A percentile compares a stretch with the other conserved stretches of the same genome.
Evolutionary conservation across 2,888 invertebrate genomes (phyloP).

Genomic region (Sinohyriopsis cumingii): DNA sequence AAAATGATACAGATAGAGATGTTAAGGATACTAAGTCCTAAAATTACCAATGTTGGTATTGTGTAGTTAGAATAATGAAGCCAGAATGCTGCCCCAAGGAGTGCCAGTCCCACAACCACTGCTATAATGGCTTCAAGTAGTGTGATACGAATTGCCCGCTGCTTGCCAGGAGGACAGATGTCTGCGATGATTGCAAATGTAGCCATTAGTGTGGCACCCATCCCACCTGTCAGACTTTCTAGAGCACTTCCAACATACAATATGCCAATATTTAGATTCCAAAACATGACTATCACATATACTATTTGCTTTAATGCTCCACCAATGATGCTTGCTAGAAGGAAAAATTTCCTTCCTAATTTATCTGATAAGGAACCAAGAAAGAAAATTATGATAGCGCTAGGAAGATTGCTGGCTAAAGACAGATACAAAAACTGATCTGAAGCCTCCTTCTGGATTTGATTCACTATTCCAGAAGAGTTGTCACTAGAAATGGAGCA

Average conservation of each 20-base stretch:
- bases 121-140: constrained; percentile 25
- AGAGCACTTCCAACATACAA: constrained; percentile 13
- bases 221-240: constrained; percentile 29
- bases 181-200: constrained; percentile 31
- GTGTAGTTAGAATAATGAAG: too few species aligned
- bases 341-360: constrained; percentile 18
- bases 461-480: neutral
- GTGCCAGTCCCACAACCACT: constrained; percentile 3
- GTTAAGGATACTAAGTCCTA: too few species aligned
- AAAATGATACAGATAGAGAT: too few species aligned
- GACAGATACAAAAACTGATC: constrained; percentile 3
- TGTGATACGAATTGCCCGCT: constrained; percentile 24
- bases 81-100: neutral
- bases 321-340: constrained; percentile 16
- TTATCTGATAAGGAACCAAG: constrained; percentile 22
- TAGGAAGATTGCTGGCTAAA: constrained; percentile 12
- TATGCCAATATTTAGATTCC: constrained; percentile 3
- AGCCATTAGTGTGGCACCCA: constrained; percentile 25
- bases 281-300: constrained; percentile 10
- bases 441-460: constrained; percentile 8
- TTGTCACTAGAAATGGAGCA: too few species aligned
- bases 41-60: too few species aligned
- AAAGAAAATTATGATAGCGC: constrained; percentile 12
- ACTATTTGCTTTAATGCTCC: constrained; percentile 18
- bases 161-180: constrained; percentile 16